Evolutionary conservation across 2,888 invertebrate genomes (phyloP).

Genomic region (Spicauda simplicius): DNA sequence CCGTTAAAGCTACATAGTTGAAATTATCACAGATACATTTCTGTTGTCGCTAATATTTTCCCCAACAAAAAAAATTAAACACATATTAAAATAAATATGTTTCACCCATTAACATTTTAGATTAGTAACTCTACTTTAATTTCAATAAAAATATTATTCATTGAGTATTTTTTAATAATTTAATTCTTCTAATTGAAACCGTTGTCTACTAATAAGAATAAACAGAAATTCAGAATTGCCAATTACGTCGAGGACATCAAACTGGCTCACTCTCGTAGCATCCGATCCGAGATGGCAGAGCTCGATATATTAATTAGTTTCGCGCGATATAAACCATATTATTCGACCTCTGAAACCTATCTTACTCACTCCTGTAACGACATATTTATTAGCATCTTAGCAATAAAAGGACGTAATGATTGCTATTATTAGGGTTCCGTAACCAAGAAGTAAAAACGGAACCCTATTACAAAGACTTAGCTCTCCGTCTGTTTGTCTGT

Average conservation of each 20-base stretch:
- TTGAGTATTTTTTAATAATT: not conserved
- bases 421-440: too few relatives aligned
- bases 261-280: conserved; percentile 14
- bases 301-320: conserved; percentile 9
- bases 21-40: too few relatives aligned
- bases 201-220: not conserved
- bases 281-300: conserved; percentile 1
- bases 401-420: not conserved
- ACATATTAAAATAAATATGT: too few relatives aligned
- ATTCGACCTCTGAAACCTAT: not conserved
- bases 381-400: not conserved
- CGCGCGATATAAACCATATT: not conserved
- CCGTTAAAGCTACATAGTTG: too few relatives aligned
- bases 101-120: too few relatives aligned
- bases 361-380: not conserved
- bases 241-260: conserved; percentile 15
- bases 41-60: too few relatives aligned
- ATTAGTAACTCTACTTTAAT: too few relatives aligned
- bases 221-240: conserved; percentile 16
- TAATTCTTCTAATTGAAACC: conserved; percentile 5
- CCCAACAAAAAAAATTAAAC: too few relatives aligned
- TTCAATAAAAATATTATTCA: too few relatives aligned
- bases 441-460: too few relatives aligned
- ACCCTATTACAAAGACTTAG: too few relatives aligned
- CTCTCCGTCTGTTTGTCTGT: too few relatives aligned